Conservation (phyloP, 2,888 invertebrate genomes). For the Phytoseiulus persimilis region DNA sequence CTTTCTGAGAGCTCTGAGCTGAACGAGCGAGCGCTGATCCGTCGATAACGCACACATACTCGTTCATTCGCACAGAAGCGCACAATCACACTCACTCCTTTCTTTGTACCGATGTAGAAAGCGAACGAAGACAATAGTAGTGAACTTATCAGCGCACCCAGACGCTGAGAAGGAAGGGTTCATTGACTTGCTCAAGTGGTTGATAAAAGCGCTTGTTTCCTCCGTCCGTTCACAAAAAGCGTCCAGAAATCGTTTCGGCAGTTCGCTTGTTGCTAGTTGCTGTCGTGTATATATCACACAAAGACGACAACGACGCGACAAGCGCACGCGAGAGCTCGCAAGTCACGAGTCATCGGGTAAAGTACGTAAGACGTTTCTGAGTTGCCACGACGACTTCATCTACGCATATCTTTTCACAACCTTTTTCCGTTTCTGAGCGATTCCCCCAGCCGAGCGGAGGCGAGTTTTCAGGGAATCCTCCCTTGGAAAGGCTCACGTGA, state of each 20-base stretch:
- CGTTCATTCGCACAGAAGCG: neutral
- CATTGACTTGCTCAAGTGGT: constrained; percentile 5
- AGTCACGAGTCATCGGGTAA: neutral
- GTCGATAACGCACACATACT: neutral
- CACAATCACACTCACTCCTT: neutral
- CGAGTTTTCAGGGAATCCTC: no score
- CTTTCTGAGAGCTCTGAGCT: neutral
- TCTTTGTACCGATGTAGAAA: neutral
- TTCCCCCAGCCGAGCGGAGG: no score
- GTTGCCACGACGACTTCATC: neutral
- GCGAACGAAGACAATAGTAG: neutral
- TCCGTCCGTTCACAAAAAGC: neutral
- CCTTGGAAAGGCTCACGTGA: no score
- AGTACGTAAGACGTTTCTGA: neutral
- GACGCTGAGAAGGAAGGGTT: constrained; percentile 5
- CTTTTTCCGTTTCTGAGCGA: neutral
- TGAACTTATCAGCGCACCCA: constrained; percentile 5
- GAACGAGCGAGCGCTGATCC: neutral
- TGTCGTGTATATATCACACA: neutral
- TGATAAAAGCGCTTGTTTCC: neutral
- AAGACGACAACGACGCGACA: neutral
- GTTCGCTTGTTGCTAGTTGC: neutral
- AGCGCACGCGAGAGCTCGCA: neutral
- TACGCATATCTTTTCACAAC: neutral
- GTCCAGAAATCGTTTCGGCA: neutral